Conservation (phyloP, 2,113 vertebrate species). For the Pteropus alecto region DNA sequence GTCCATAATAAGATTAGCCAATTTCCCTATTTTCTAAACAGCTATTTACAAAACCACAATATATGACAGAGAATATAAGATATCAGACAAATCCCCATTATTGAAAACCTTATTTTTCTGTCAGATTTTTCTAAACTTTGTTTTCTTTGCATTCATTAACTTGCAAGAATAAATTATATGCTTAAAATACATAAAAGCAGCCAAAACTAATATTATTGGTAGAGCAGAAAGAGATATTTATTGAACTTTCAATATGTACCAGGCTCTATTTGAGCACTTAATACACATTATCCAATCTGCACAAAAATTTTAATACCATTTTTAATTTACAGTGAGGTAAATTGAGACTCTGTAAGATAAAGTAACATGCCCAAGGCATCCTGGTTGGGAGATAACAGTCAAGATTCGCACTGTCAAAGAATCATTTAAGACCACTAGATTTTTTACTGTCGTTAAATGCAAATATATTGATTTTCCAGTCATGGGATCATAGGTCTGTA, state of each 20-base stretch:
- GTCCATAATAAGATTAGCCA: constrained; percentile 71
- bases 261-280: background rate
- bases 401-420: background rate
- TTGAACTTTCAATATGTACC: background rate
- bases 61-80: constrained; percentile 56
- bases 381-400: background rate
- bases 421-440: background rate
- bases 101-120: constrained; percentile 37
- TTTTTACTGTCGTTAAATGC: background rate
- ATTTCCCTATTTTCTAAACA: constrained; percentile 69
- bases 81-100: background rate
- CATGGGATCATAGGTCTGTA: background rate
- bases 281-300: background rate
- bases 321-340: constrained; percentile 7
- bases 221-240: background rate
- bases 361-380: background rate
- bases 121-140: constrained; percentile 59
- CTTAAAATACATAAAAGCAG: background rate
- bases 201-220: background rate
- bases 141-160: constrained; percentile 28
- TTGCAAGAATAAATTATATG: background rate
- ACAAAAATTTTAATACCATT: background rate
- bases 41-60: constrained; percentile 33
- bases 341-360: background rate
- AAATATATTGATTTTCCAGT: background rate